These are phyloP conservation scores for Anolis sagrei DNA, from an alignment of 2,113 vertebrate genomes.

Conservation along the genomic window DNA sequence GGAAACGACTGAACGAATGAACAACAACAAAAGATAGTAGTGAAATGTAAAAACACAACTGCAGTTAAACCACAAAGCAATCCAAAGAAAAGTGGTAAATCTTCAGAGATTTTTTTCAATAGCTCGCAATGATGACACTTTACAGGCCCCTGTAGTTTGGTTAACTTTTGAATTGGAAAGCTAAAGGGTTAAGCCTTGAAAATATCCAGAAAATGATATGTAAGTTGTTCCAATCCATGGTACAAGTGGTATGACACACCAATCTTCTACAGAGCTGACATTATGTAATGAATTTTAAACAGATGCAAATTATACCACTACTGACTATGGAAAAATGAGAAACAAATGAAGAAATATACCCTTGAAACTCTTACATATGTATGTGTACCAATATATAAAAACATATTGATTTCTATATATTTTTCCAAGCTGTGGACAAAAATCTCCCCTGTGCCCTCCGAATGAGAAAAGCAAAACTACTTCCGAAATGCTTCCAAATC, in stretches of 20 bases:
- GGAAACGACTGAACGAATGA: no score
- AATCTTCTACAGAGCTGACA: constrained; percentile 50
- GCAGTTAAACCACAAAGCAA: no score
- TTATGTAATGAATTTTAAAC: constrained; percentile 62
- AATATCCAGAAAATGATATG: constrained; percentile 50
- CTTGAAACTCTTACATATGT: no score
- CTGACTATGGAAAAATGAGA: constrained; percentile 22
- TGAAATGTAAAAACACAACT: no score
- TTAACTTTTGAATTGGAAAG: background rate
- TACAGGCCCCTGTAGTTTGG: background rate
- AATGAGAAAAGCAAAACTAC: constrained; percentile 69
- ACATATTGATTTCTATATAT: no score
- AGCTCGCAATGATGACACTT: background rate
- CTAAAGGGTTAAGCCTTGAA: constrained; percentile 26
- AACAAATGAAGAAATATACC: constrained; percentile 54
- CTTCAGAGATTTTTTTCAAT: background rate
- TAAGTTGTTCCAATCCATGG: background rate
- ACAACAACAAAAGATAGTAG: no score
- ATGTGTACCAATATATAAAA: no score
- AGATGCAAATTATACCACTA: constrained; percentile 63
- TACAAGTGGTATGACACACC: constrained; percentile 16
- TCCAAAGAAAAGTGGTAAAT: no score
- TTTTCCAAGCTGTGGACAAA: no score
- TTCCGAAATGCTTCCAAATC: constrained; percentile 75
- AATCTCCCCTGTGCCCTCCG: constrained; percentile 52